Percentiles rank a stretch among this genome's conserved stretches.
Conservation (phyloP, 2,888 invertebrate genomes). For the Xestia c-nigrum region DNA sequence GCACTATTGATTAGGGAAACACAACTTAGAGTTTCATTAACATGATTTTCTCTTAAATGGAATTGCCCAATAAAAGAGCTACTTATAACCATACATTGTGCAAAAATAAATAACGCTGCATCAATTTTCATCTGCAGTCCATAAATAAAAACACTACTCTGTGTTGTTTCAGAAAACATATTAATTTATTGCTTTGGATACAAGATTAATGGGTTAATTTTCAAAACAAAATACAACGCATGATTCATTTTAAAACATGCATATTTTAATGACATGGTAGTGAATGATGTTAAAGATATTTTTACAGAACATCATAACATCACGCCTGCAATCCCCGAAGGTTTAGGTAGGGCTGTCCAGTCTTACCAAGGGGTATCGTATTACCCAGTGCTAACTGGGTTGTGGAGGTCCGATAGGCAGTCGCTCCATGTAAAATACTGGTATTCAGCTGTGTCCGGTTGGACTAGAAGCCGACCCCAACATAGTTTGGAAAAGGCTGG, state of each 20-base stretch:
- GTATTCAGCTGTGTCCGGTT: no score
- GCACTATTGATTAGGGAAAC: no score
- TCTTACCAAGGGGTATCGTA: no score
- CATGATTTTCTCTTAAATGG: no score
- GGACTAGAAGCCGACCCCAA: no score
- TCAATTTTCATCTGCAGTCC: background rate
- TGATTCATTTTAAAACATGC: background rate
- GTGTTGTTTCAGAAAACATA: background rate
- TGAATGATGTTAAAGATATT: background rate
- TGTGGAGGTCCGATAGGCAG: no score
- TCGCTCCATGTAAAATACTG: no score
- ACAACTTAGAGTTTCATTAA: no score
- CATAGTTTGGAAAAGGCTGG: no score
- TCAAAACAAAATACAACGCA: background rate
- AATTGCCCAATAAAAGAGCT: no score
- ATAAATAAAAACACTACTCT: background rate
- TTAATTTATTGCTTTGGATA: background rate
- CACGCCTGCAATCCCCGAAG: background rate
- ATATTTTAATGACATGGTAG: background rate
- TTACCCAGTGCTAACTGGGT: no score
- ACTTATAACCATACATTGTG: background rate
- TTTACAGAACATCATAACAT: background rate
- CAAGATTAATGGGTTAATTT: background rate
- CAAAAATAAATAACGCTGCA: background rate
- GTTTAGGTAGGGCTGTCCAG: background rate